A percentile compares a stretch with the other conserved stretches of the same genome.
Evolutionary conservation across 2,797 vertebrate species (phyloP).

Genomic region (Anguilla marmorata): DNA sequence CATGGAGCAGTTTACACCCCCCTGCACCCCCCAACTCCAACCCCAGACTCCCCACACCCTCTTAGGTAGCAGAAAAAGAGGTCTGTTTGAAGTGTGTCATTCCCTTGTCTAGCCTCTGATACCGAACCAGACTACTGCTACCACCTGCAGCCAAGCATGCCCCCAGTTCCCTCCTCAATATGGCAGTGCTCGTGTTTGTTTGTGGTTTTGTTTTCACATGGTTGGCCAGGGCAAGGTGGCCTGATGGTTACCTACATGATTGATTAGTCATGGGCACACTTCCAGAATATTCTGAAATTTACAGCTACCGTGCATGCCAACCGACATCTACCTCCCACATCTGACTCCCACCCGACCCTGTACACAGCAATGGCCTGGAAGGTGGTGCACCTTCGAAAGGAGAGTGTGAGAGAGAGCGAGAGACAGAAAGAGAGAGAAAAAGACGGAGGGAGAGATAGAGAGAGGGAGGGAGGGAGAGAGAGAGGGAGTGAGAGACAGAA

Average conservation of each 20-base stretch:
- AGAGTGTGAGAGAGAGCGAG: slow-evolving; percentile 42
- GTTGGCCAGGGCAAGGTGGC: slow-evolving; percentile 39
- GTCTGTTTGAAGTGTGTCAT: slow-evolving; percentile 31
- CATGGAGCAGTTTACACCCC: slow-evolving; percentile 43
- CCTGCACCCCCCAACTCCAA: slow-evolving; percentile 11
- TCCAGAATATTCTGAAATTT: slow-evolving; percentile 48
- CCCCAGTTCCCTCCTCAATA: not conserved
- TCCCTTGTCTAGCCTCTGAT: not conserved
- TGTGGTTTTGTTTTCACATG: slow-evolving; percentile 39
- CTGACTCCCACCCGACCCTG: slow-evolving; percentile 31
- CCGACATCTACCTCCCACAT: slow-evolving; percentile 3
- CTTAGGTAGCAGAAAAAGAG: slow-evolving; percentile 40
- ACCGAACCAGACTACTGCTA: not conserved
- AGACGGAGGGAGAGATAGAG: slow-evolving; percentile 16
- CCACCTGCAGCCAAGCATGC: not conserved
- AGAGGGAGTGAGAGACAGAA: slow-evolving; percentile 48
- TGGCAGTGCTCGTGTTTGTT: not conserved
- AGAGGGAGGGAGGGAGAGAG: slow-evolving; percentile 47
- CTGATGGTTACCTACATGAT: slow-evolving; percentile 54
- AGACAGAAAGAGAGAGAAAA: slow-evolving; percentile 48
- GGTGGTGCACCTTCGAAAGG: slow-evolving; percentile 43
- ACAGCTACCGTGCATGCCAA: slow-evolving; percentile 55
- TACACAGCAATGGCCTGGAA: slow-evolving; percentile 52
- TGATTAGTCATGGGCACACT: slow-evolving; percentile 36
- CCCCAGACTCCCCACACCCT: not conserved